phyloP scores from a whole-genome alignment of 2,113 vertebrate genomes.

The Enhydra lutris region DNA sequence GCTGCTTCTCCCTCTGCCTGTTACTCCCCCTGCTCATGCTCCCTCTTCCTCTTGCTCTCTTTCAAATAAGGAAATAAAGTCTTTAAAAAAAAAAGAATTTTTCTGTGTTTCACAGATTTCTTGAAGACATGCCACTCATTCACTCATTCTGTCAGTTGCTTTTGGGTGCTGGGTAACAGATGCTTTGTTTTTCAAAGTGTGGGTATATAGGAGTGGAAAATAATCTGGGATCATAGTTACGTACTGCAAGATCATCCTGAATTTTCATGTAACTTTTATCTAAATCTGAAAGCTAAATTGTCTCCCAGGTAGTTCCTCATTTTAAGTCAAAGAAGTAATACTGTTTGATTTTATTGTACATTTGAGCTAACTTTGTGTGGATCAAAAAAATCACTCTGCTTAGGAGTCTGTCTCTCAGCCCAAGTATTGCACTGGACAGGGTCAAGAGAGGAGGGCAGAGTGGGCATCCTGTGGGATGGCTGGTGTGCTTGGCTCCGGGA shows the following conservation, averaged over 20 bases:
- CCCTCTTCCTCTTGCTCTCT: background rate
- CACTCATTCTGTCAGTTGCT: background rate
- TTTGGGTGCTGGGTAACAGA: background rate
- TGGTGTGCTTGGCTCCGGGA: background rate
- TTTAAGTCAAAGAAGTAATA: background rate
- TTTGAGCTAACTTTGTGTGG: background rate
- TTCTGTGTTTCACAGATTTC: background rate
- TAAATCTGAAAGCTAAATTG: background rate
- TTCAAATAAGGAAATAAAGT: background rate
- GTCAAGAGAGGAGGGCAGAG: background rate
- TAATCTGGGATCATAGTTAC: background rate
- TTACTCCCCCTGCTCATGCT: background rate
- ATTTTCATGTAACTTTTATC: slow-evolving; percentile 22
- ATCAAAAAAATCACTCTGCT: background rate
- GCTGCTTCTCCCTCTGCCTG: background rate
- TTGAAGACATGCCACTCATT: background rate
- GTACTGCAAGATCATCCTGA: background rate
- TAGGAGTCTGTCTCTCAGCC: background rate
- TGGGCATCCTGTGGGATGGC: background rate
- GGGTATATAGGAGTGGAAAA: background rate
- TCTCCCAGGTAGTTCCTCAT: background rate
- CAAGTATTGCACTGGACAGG: background rate
- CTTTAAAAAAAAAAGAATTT: background rate
- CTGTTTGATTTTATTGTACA: background rate
- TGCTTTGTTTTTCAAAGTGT: background rate